Evolutionary conservation across 2,113 vertebrate species (phyloP), one percentile per base, ranked within the genome.

Genomic region (Synodontis membranacea): DNA sequence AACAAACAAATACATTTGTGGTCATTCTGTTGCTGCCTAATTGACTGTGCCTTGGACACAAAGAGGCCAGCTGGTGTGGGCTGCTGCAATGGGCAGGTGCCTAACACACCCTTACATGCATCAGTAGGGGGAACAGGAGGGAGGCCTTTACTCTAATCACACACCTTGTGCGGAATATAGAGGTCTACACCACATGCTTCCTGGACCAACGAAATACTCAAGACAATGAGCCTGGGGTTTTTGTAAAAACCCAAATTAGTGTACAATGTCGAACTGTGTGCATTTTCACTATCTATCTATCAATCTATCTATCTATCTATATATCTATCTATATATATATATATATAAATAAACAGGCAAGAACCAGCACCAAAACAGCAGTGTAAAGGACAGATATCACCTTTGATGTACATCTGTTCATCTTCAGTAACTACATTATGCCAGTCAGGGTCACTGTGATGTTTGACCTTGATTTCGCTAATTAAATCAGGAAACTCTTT

Each of bases 11-110:
- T 87, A 90, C 89, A 90, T 90, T 88, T 88, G 82, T 84, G 89
- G 84, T 89, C 86, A 86, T 83, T 89, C 86, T 58, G 86, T 84
- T 84, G 75, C 80, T 86, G 80, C 83, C 84, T 88, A 90, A 88
- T 90, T 90, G 89, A 90, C 89, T 88, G 89, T 88, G 85, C 50
- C 83, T 86, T 86, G 82, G 79, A 66, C 75, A 90, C 86, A 90
- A 90, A 90, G 89, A 90, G 75, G 83, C 64, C 89, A 90, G 89
- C 89, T 90, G 89, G 84, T 84, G 89, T 90, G 84, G 84, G 89
- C 84, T 84, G 84, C 84, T 86, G 66, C 66, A 82, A 48, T 58
- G 84, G 76, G 89, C 89, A 88, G 86, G 87, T 88, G 87, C 83
- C 86, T 64, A 84, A 88, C 87, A 84, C 84, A 83, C 80, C 82